A percentile compares a stretch with the other conserved stretches of the same genome.
Conservation (phyloP, 2,113 vertebrate species). For the Pomatostomus ruficeps region DNA sequence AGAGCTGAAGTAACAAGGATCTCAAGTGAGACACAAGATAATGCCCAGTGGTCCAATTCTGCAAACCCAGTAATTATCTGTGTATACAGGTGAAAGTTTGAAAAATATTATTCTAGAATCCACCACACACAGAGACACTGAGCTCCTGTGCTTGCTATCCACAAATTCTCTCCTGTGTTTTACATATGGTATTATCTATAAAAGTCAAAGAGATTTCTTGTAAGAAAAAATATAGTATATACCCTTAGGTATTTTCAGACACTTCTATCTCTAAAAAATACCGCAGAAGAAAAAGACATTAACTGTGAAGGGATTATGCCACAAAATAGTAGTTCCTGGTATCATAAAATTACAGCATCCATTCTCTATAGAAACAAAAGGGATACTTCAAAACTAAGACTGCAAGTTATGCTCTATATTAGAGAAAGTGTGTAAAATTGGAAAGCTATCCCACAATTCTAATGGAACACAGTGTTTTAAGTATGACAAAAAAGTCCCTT, state of each 20-base stretch:
- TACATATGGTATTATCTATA: not conserved
- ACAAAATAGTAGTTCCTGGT: not conserved
- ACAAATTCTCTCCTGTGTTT: not conserved
- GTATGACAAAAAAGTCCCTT: not conserved
- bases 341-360: not conserved
- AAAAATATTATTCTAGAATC: not conserved
- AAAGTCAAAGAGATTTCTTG: not conserved
- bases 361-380: not conserved
- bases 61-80: not conserved
- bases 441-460: not conserved
- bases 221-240: not conserved
- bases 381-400: not conserved
- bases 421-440: not conserved
- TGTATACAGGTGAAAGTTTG: not conserved
- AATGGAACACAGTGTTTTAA: not conserved
- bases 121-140: not conserved
- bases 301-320: not conserved
- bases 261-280: not conserved
- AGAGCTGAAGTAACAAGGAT: not conserved
- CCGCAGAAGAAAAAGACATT: not conserved
- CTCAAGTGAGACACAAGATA: not conserved
- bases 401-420: not conserved
- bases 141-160: not conserved
- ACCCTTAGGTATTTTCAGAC: not conserved
- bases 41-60: not conserved